Conservation (phyloP, 2,888 invertebrate species). For the Oscheius sp. region DNA sequence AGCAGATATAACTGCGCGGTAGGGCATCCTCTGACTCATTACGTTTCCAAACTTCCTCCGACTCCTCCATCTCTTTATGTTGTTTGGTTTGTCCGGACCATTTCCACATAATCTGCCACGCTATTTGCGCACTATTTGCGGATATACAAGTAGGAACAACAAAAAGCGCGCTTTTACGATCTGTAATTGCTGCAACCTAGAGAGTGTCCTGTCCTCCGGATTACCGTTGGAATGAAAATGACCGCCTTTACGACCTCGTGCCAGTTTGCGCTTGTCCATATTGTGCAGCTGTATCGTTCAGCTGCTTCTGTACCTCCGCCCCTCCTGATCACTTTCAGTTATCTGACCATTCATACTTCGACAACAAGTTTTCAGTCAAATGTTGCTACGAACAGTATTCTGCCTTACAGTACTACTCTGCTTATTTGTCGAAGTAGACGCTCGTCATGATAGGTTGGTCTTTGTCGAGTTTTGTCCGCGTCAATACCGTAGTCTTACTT, state of each 20-base stretch:
- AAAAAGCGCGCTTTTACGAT: conserved; percentile 25
- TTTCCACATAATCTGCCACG: neutral
- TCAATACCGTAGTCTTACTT: too few relatives aligned
- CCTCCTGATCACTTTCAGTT: conserved; percentile 4
- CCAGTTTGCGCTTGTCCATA: conserved; percentile 34
- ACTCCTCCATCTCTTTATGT: neutral
- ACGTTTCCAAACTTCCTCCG: neutral
- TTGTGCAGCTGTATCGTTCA: conserved; percentile 24
- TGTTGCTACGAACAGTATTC: conserved; percentile 28
- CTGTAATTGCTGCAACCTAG: conserved; percentile 32
- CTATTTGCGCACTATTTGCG: conserved; percentile 22
- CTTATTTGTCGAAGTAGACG: conserved; percentile 15
- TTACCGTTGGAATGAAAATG: conserved; percentile 38
- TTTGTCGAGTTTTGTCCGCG: too few relatives aligned
- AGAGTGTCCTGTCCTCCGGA: conserved; percentile 33
- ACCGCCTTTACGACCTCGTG: conserved; percentile 36
- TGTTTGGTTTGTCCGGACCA: neutral
- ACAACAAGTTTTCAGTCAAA: conserved; percentile 17
- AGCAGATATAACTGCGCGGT: conserved; percentile 26
- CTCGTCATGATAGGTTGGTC: conserved; percentile 21
- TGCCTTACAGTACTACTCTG: conserved; percentile 10
- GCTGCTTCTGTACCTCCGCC: conserved; percentile 13
- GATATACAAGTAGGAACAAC: conserved; percentile 32
- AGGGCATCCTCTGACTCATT: conserved; percentile 13
- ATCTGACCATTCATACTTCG: neutral